These are phyloP conservation scores for Cossypha caffra DNA, from an alignment of 2,797 vertebrate genomes.

Conservation along the genomic window DNA sequence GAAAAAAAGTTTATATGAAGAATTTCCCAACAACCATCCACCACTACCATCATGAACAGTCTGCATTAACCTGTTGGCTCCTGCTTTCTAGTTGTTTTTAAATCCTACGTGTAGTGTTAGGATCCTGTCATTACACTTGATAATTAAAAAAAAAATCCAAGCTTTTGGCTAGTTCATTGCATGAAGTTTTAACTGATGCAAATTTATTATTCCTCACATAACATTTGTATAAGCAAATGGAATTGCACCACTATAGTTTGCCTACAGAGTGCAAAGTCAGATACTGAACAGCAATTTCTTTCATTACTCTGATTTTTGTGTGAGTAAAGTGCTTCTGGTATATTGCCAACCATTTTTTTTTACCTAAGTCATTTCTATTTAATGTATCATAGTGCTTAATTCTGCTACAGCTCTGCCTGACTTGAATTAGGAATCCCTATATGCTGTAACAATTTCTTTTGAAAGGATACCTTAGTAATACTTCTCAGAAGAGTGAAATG, in stretches of 20 bases:
- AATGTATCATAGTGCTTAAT: background rate
- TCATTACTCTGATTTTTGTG: background rate
- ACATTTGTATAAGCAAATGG: background rate
- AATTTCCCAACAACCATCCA: background rate
- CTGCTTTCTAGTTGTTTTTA: background rate
- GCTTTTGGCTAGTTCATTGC: background rate
- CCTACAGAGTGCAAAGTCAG: background rate
- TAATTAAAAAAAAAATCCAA: background rate
- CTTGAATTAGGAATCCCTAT: background rate
- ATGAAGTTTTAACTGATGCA: background rate
- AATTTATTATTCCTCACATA: background rate
- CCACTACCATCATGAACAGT: background rate
- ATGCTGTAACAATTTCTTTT: background rate
- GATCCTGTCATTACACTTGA: background rate
- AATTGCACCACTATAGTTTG: background rate
- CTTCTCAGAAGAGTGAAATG: background rate
- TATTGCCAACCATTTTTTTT: background rate
- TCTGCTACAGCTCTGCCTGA: background rate
- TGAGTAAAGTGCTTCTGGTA: background rate
- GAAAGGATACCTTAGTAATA: background rate
- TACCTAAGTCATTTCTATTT: background rate
- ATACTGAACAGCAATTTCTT: background rate
- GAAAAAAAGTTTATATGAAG: background rate
- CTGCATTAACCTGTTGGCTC: background rate
- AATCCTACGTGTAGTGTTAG: background rate